phyloP scores from a whole-genome alignment of 2,797 vertebrate genomes.

The Protosalanx chinensis region DNA sequence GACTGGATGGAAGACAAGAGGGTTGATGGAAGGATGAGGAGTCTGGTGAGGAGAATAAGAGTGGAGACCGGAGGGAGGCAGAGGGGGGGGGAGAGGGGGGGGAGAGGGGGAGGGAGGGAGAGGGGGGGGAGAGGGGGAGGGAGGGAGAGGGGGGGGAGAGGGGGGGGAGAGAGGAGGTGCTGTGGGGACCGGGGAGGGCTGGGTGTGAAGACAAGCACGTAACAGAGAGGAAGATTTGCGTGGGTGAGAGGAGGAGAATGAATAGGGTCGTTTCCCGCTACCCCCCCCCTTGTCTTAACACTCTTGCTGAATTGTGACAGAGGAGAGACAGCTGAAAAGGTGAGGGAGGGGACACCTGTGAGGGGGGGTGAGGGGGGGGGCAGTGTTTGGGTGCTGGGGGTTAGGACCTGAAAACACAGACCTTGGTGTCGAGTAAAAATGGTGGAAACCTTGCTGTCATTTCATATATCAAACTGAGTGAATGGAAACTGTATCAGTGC shows the following conservation, averaged over 20 bases:
- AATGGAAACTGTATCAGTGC: neutral
- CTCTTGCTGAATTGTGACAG: slow-evolving; percentile 44
- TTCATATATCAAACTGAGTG: slow-evolving; percentile 20
- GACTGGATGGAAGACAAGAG: neutral
- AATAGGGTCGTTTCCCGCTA: slow-evolving; percentile 40
- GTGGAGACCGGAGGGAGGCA: neutral
- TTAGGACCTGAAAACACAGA: slow-evolving; percentile 24
- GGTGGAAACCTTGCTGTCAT: slow-evolving; percentile 22
- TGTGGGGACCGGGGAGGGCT: neutral
- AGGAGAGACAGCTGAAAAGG: slow-evolving; percentile 67
- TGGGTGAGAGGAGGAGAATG: neutral
- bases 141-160: neutral
- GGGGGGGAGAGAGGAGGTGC: neutral
- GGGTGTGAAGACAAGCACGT: neutral
- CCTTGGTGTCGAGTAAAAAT: slow-evolving; percentile 1
- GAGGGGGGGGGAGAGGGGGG: neutral
- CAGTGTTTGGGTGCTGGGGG: slow-evolving; percentile 14
- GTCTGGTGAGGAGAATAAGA: neutral
- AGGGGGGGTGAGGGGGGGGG: slow-evolving; percentile 46
- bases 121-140: neutral
- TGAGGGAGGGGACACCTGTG: slow-evolving; percentile 62
- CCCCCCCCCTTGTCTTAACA: slow-evolving; percentile 45
- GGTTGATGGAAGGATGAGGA: neutral
- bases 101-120: neutral
- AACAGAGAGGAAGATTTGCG: too few species aligned